phyloP scores from a whole-genome alignment of 2,113 vertebrate genomes.

The Dolichotis patagonum region DNA sequence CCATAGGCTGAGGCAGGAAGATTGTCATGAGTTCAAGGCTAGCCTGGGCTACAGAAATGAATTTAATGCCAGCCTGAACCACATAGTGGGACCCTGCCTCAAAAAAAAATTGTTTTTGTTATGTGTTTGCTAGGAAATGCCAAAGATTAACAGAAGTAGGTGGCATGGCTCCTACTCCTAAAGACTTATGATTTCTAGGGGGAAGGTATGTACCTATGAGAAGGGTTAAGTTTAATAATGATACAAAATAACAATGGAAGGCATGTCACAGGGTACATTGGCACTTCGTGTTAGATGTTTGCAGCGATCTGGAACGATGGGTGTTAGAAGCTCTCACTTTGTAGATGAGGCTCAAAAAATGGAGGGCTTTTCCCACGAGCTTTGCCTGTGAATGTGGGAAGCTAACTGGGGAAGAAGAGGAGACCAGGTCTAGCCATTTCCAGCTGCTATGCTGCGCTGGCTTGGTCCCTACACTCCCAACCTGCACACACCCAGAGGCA shows the following conservation, averaged over 20 bases:
- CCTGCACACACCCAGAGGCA: not conserved
- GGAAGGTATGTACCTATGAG: not conserved
- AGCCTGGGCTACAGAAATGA: not conserved
- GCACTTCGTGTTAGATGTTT: not conserved
- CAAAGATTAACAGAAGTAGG: not conserved
- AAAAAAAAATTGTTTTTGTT: not conserved
- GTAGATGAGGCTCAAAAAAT: not conserved
- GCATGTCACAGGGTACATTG: not conserved
- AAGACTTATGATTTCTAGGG: not conserved
- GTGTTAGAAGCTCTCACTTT: not conserved
- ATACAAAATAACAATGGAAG: not conserved
- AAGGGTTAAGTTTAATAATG: not conserved
- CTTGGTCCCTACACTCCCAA: not conserved
- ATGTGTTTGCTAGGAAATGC: not conserved
- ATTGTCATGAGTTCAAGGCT: not conserved
- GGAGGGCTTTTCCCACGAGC: not conserved
- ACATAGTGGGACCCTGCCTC: not conserved
- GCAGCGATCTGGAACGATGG: not conserved
- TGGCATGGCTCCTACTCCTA: not conserved
- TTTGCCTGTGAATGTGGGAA: not conserved
- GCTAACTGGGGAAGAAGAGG: not conserved
- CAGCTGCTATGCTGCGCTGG: not conserved
- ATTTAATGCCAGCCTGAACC: not conserved
- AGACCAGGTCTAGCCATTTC: not conserved
- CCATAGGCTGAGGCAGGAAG: not conserved